Evolutionary conservation across 2,113 vertebrate species (phyloP).

Genomic region (Ailuropoda melanoleuca): DNA sequence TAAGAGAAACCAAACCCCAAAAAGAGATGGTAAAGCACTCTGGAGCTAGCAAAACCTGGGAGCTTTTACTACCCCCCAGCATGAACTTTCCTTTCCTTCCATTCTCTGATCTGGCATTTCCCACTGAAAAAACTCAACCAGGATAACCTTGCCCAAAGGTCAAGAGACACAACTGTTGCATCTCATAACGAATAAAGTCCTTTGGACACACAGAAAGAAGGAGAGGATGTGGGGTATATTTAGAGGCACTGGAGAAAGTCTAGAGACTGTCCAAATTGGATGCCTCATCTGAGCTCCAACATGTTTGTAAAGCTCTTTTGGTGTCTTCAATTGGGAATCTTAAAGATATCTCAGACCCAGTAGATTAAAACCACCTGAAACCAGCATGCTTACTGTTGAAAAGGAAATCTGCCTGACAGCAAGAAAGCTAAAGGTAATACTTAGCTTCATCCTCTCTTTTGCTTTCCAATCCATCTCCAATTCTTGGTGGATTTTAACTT

Average conservation of each 20-base stretch:
- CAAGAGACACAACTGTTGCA: background rate
- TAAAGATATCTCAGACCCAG: background rate
- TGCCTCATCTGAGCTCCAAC: background rate
- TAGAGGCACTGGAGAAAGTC: background rate
- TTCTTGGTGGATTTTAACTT: background rate
- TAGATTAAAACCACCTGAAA: background rate
- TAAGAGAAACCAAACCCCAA: constrained; percentile 4
- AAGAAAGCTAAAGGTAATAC: background rate
- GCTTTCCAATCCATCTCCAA: background rate
- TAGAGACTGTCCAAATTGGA: background rate
- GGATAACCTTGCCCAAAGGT: background rate
- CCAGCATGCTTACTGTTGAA: background rate
- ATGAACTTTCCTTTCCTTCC: background rate
- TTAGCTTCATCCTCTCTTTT: background rate
- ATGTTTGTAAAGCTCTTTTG: background rate
- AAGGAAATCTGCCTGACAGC: background rate
- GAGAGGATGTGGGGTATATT: background rate
- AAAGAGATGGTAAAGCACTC: background rate
- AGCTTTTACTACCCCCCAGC: background rate
- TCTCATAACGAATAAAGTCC: background rate
- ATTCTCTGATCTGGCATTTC: background rate
- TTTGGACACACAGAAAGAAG: background rate
- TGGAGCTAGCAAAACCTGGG: background rate
- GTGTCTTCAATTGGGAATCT: background rate
- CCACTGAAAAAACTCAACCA: background rate